Base-by-base conservation (phyloP, 1,140 invertebrate species). In the Orius insidiosus region DNA sequence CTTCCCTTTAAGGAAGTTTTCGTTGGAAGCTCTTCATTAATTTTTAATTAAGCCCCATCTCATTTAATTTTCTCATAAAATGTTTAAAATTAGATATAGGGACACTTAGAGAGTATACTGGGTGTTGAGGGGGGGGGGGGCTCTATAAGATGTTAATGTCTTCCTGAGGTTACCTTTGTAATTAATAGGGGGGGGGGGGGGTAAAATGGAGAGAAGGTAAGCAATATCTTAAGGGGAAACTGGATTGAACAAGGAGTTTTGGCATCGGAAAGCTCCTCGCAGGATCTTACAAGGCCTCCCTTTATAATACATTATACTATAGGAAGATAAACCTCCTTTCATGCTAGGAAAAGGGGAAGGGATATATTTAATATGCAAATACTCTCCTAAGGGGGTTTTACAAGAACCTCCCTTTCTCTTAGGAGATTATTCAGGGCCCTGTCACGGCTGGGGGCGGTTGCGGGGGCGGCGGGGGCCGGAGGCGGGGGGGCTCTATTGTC, bases 361-460 rank as follows among this genome's bases (percentile, higher is more conserved):
- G 39, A 19, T 41, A 41, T 41, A 41, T 41, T 41, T 41, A 41
- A 41, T 41, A 41, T 41, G 39, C 39, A 41, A 41, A 41, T 41
- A 41, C n/a, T n/a, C n/a, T n/a, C 39, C 9, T 5, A 19, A 18
- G 39, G 39, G 39, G 39, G 39, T 41, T 41, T 41, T 41, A 41
- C 39, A 41, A 41, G 39, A 19, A 14, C 8, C 16, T 33, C 32
- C 32, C n/a, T n/a, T n/a, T 33, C n/a, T 33, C 32, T n/a, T n/a
- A 6, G 39, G 24, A 41, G 39, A 41, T 41, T 41, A 41, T 41
- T 41, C 39, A 8, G 13, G 5, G 7, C 6, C 13, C 24, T 14
- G 5, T 6, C 8, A 41, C 6, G 13, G 14, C 13, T 14, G n/a
- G n/a, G n/a, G n/a, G n/a, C 32, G 32, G 6, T n/a, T n/a, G n/a